Percentiles rank a stretch among this genome's conserved stretches.
Evolutionary conservation across 2,113 vertebrate genomes (phyloP).

Genomic region (Prietella phreatophila): DNA sequence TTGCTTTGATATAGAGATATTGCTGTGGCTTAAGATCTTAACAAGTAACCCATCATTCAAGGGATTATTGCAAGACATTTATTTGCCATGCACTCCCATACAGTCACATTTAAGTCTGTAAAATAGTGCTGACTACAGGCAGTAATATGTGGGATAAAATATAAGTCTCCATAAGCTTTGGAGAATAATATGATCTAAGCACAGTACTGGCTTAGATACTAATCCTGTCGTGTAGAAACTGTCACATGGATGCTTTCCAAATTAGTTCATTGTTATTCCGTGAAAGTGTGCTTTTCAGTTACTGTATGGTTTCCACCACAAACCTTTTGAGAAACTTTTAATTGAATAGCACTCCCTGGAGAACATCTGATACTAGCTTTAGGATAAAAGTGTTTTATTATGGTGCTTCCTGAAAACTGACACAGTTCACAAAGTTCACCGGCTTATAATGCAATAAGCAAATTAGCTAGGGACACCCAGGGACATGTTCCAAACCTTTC

Average conservation of each 20-base stretch:
- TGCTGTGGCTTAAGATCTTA: conserved; percentile 4
- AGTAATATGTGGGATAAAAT: not conserved
- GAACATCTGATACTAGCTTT: conserved; percentile 11
- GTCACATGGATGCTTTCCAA: conserved; percentile 2
- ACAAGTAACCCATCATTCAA: conserved; percentile 18
- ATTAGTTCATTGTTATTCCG: conserved; percentile 11
- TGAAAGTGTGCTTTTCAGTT: conserved; percentile 8
- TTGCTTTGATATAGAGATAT: not conserved
- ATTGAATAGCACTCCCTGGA: conserved; percentile 21
- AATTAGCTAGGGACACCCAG: not conserved
- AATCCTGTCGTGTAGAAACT: conserved; percentile 13
- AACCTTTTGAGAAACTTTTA: conserved; percentile 24
- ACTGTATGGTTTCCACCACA: not conserved
- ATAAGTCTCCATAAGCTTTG: conserved; percentile 14
- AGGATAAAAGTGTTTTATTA: conserved; percentile 22
- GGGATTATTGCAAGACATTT: not conserved
- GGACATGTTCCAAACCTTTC: not conserved
- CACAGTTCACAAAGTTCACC: conserved; percentile 4
- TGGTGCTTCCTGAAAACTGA: conserved; percentile 4
- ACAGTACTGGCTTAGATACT: conserved; percentile 24
- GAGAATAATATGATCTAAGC: conserved; percentile 7
- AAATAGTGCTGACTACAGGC: conserved; percentile 16
- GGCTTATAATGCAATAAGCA: not conserved
- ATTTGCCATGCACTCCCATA: not conserved
- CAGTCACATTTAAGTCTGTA: not conserved